Base-by-base conservation (phyloP, 2,113 vertebrate genomes). In the Chinchilla lanigera region DNA sequence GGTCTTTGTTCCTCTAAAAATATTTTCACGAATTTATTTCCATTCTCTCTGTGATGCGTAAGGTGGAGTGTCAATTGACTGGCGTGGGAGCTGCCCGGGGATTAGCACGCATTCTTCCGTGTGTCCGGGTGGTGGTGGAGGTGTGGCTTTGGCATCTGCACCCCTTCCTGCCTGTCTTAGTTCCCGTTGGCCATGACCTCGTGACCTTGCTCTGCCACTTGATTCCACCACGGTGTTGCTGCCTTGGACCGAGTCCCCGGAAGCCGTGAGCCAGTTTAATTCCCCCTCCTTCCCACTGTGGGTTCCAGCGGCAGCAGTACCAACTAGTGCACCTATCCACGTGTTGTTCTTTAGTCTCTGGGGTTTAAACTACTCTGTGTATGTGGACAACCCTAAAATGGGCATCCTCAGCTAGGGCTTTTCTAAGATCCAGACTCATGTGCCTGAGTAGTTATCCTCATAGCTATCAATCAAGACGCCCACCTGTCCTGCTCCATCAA, bases 361-460 rank as follows among this genome's bases (percentile, higher is more conserved):
- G 1, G 26, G 17, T 3, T 52, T 71, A 65, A 58, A 85, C 20
- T 67, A 52, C 5, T 65, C 1, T 44, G 5, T 7, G 0, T 14
- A 24, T 38, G 22, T 3, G 58, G 13, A 10, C n/a, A 81, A 38
- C 80, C 80, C 1, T 33, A n/a, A 80, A 67, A 22, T 75, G 44
- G n/a, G 28, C 0, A 19, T 41, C 12, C 7, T 1, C 19, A 61
- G 7, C 1, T 35, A 9, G 28, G 11, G 11, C 6, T 81, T 67
- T 12, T 50, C 3, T 44, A 71, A 9, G 41, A 54, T 73, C 41
- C n/a, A 82, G 38, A 77, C 44, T 47, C 41, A 20, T 10, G 7
- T 13, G 4, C 41, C 10, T 0, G 8, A 5, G 0, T 38, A 17
- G 41, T 5, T 41, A 17, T 94, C 50, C 4, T 54, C 14, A 12